Evolutionary conservation across 2,113 vertebrate species (phyloP), one percentile per base, ranked within the genome.

Genomic region (Polyodon spathula): DNA sequence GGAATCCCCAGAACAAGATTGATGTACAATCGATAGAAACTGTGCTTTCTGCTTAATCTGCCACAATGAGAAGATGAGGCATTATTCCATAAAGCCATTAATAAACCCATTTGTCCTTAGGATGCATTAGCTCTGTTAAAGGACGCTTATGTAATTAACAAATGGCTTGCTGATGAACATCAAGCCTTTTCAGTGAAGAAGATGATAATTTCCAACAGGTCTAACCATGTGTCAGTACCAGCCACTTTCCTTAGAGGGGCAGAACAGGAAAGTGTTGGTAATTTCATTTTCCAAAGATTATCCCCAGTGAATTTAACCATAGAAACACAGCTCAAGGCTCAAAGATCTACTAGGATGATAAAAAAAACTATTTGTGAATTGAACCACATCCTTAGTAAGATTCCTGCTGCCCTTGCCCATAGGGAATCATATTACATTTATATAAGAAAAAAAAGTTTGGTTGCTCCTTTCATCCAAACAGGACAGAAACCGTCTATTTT

Each of bases 111-210:
- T 37, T 37, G 6, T 50, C 11, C 44, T 39, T 60, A 50, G n/a
- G 17, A 60, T 50, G 46, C 43, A 37, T 60, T 48, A 6, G 10
- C 11, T 37, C 27, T n/a, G 42, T 48, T 60, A 60, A 50, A n/a
- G 43, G 17, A 60, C 43, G 14, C 14, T 48, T 48, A 44, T 17
- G 40, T 41, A 17, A 58, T 58, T 60, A 38, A 37, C 43, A 50
- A 38, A 15, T 48, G 17, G 50, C 44, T 12, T 12, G 6, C 14
- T 60, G 43, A 50, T 60, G 48, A 50, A 60, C 39, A n/a, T 5
- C 50, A 60, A 10, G 58, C 44, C 43, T 60, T 50, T 48, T 60
- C 43, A 38, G 11, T 44, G 27, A 60, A 17, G 27, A 59, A 59
- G 41, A 59, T 59, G n/a, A 8, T 6, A 6, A 48, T 59, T 59